Percentiles rank a stretch among this genome's conserved stretches.
Conservation (phyloP, 2,888 invertebrate species). For the Aromia moschata region DNA sequence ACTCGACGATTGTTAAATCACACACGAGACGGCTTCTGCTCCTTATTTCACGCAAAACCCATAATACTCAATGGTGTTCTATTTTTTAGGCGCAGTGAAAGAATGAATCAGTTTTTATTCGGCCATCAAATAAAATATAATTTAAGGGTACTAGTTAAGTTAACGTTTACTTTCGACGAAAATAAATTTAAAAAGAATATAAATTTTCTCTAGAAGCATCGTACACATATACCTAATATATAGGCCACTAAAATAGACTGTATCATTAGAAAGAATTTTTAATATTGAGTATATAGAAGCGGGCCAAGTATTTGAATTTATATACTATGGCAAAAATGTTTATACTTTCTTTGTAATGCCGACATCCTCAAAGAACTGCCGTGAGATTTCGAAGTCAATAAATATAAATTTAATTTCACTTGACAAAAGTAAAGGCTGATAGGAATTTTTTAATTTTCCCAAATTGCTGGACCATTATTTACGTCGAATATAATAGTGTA, state of each 20-base stretch:
- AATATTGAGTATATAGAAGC: constrained; percentile 2
- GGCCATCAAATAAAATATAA: neutral
- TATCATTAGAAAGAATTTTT: neutral
- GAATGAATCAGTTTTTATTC: neutral
- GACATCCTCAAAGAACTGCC: constrained; percentile 8
- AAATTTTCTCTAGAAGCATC: neutral
- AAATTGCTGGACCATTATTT: constrained; percentile 5
- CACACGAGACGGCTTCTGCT: neutral
- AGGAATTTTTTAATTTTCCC: neutral
- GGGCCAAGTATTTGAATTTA: constrained; percentile 21
- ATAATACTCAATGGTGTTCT: neutral
- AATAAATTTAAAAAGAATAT: neutral
- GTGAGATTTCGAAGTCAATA: neutral
- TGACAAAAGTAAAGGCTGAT: constrained; percentile 5
- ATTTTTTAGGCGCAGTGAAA: neutral
- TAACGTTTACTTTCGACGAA: neutral
- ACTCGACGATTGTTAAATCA: neutral
- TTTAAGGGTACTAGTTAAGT: neutral
- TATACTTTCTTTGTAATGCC: constrained; percentile 7
- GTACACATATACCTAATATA: neutral
- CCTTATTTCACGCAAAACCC: neutral
- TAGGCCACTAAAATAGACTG: neutral
- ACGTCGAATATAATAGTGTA: neutral
- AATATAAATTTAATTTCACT: constrained; percentile 9
- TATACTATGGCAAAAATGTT: neutral